Evolutionary conservation across 2,888 invertebrate species (phyloP), one percentile per base, ranked within the genome.

Genomic region (Amaurobius ferox): DNA sequence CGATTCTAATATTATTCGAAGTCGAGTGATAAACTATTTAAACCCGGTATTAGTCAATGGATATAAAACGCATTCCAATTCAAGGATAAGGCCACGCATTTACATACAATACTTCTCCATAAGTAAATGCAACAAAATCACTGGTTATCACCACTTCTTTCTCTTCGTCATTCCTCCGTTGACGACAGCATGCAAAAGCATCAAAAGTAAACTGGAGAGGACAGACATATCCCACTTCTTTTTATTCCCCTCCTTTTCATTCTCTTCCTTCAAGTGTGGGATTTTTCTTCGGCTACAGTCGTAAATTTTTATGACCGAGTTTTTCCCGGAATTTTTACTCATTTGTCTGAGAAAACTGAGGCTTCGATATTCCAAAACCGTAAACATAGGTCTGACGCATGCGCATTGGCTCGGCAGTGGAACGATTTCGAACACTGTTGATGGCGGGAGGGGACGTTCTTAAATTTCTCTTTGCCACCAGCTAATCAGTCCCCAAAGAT

Each of bases 321-420:
- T 23, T 55, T 55, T 55, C 55, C 23, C 11, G 19, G 55, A 55
- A 55, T 55, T n/a, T 7, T 55, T 55, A n/a, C 55, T 55, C 55
- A 3, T 55, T 23, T 23, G 55, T 23, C 55, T 55, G 55, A 23
- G 55, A 55, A 55, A 55, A 23, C 5, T 11, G 23, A 2, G 19
- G 1, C 6, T 16, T 3, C 55, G 55, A 19, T 55, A 16, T 11
- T 23, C 23, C 16, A 23, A 55, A 55, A 19, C 23, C 19, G 55
- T 55, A 19, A 55, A 55, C 55, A 55, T 23, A 11, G 55, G 23
- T 55, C 5, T n/a, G 1, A 23, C 23, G 55, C 55, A n/a, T 55
- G 55, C 55, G 55, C 23, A 23, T 5, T 3, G 1, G 7, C 23
- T 19, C 23, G 3, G 13, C 23, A 23, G 2, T 23, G 23, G 55